Evolutionary conservation across 2,113 vertebrate species (phyloP), one percentile per base, ranked within the genome.

Genomic region (Aplodontia rufa): DNA sequence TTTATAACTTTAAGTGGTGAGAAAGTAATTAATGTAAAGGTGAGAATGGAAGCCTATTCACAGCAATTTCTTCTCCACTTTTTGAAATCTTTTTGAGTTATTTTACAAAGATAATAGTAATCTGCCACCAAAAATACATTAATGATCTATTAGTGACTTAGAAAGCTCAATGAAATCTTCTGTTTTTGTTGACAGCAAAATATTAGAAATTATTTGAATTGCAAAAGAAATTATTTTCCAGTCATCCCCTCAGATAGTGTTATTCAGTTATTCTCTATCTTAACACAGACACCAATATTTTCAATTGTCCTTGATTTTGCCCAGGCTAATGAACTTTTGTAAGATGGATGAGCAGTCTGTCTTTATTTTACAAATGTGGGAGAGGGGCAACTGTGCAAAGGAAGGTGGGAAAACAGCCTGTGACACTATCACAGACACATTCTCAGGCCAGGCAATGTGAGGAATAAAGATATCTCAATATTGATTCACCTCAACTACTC

Each of bases 81-180:
- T 91, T 85, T 53, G 49, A 80, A 96, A 75, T 64, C 19, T 95
- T 90, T 90, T 87, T 90, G 26, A 87, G 71, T 42, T 76, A 89
- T 45, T 17, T 95, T 30, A 76, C 53, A 91, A 93, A 93, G 91
- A 42, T 55, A 91, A 90, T 14, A 76, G 24, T 81, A 76, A 84
- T 5, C 14, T 93, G 84, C 51, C 45, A 89, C 42, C 37, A 88
- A 93, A 91, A 94, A 87, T 75, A 87, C 51, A 94, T 93, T 86
- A 76, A 75, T 74, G 45, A 76, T 75, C 26, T 37, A 62, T 51
- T 82, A 87, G 35, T 79, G 81, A 82, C 68, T 83, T 87, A 95
- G 42, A 13, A 96, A 97, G 87, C 11, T 92, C 58, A 84, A 51
- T 78, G 51, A 95, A 55, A 20, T 85, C 16, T 74, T 91, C 32